Percentiles rank a stretch among this genome's conserved stretches.
Evolutionary conservation across 1,140 invertebrate species (phyloP).

Genomic region (Argopecten irradians): DNA sequence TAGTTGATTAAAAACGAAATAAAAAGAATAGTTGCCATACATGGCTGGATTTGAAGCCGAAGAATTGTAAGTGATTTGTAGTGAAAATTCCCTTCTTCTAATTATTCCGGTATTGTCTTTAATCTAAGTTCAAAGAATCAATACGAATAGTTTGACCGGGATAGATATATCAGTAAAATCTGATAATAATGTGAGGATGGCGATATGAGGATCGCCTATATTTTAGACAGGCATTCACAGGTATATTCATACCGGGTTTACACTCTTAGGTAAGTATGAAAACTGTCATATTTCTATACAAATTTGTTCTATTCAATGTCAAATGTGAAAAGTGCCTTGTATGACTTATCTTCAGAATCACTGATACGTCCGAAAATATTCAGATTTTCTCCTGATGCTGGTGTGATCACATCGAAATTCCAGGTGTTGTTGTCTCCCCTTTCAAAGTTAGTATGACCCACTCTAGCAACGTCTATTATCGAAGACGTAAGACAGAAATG

Average conservation of each 20-base stretch:
- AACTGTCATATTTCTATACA: neutral
- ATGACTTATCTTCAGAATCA: neutral
- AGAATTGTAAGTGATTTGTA: no score
- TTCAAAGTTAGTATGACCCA: neutral
- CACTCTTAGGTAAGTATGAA: neutral
- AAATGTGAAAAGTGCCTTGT: neutral
- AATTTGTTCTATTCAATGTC: slow-evolving; percentile 14
- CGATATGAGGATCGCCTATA: no score
- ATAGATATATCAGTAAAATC: no score
- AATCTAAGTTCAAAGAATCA: no score
- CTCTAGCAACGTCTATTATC: neutral
- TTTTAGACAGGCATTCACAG: no score
- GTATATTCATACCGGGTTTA: neutral
- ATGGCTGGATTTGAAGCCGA: no score
- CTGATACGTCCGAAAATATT: slow-evolving; percentile 12
- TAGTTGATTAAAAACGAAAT: no score
- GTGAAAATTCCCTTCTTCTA: no score
- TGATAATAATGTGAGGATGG: no score
- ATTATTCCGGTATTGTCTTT: no score
- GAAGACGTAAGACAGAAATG: neutral
- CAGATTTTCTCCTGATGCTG: neutral
- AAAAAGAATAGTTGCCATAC: no score
- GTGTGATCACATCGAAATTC: neutral
- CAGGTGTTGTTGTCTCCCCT: neutral
- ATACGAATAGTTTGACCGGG: no score